Percentiles rank a stretch among this genome's conserved stretches.
These are phyloP conservation scores for Lampropteryx suffumata DNA, from an alignment of 2,888 invertebrate genomes.

Conservation along the genomic window DNA sequence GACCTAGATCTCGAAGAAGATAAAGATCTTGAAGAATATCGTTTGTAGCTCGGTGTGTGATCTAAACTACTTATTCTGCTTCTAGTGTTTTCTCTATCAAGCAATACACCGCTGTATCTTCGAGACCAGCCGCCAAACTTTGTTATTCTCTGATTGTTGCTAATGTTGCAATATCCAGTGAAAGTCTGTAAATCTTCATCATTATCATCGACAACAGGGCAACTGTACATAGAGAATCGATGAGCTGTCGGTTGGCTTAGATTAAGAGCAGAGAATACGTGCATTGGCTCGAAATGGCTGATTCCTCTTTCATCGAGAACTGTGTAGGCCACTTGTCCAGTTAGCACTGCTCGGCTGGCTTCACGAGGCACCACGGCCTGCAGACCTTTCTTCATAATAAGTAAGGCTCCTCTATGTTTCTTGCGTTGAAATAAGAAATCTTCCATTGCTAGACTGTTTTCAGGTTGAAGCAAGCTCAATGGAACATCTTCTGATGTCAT, in stretches of 20 bases:
- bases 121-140: slow-evolving; percentile 73
- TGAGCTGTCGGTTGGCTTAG: slow-evolving; percentile 85
- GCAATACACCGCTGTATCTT: slow-evolving; percentile 64
- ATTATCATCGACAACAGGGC: slow-evolving; percentile 82
- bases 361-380: slow-evolving; percentile 91
- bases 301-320: slow-evolving; percentile 90
- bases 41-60: slow-evolving; percentile 81
- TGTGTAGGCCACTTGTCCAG: slow-evolving; percentile 89
- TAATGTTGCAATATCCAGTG: slow-evolving; percentile 75
- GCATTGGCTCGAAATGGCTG: slow-evolving; percentile 88
- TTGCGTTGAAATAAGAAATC: slow-evolving; percentile 86
- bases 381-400: slow-evolving; percentile 88
- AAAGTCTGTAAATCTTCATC: slow-evolving; percentile 73
- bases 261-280: slow-evolving; percentile 87
- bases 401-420: slow-evolving; percentile 82
- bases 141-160: slow-evolving; percentile 74
- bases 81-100: slow-evolving; percentile 71
- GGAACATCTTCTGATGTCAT: slow-evolving; percentile 88
- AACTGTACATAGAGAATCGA: slow-evolving; percentile 86
- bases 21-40: slow-evolving; percentile 72
- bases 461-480: slow-evolving; percentile 84
- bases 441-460: slow-evolving; percentile 90
- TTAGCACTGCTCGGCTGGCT: slow-evolving; percentile 87
- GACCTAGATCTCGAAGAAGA: slow-evolving; percentile 68
- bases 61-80: slow-evolving; percentile 75